Evolutionary conservation across 2,888 invertebrate species (phyloP).

Genomic region (Prionchulus punctatus): DNA sequence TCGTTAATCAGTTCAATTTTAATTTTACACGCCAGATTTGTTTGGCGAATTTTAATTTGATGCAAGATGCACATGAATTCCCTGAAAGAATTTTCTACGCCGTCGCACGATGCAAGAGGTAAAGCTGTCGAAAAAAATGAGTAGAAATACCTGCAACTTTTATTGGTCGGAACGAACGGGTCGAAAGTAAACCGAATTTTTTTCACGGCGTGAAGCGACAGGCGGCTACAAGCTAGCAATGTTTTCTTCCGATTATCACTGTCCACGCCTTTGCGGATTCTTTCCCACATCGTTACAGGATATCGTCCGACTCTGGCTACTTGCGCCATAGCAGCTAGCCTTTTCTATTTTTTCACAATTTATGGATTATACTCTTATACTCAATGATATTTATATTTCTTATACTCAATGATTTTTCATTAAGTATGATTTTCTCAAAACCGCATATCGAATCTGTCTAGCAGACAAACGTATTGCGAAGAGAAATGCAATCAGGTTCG

Average conservation of each 20-base stretch:
- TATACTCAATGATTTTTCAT: too few relatives aligned
- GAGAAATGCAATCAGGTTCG: too few relatives aligned
- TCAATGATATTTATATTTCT: too few relatives aligned
- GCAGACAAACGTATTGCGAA: too few relatives aligned
- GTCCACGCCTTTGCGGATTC: neutral
- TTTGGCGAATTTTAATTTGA: conserved; percentile 47
- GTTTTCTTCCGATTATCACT: neutral
- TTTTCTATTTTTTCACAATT: too few relatives aligned
- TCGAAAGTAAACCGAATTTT: conserved; percentile 62
- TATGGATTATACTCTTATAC: too few relatives aligned
- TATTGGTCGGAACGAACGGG: conserved; percentile 58
- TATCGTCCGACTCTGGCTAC: too few relatives aligned
- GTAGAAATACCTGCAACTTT: conserved; percentile 45
- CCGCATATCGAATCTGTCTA: too few relatives aligned
- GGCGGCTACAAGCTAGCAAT: neutral
- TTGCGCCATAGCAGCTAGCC: too few relatives aligned
- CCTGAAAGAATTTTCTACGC: too few relatives aligned
- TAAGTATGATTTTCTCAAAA: too few relatives aligned
- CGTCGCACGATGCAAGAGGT: too few relatives aligned
- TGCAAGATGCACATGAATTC: conserved; percentile 54
- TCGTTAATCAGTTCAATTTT: conserved; percentile 63
- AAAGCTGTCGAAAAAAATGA: conserved; percentile 10
- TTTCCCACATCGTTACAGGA: conserved; percentile 1
- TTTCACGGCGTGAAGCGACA: conserved; percentile 40
- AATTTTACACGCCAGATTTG: conserved; percentile 56